These are phyloP conservation scores for Lingula anatina DNA, from an alignment of 2,888 invertebrate species.

Conservation along the genomic window DNA sequence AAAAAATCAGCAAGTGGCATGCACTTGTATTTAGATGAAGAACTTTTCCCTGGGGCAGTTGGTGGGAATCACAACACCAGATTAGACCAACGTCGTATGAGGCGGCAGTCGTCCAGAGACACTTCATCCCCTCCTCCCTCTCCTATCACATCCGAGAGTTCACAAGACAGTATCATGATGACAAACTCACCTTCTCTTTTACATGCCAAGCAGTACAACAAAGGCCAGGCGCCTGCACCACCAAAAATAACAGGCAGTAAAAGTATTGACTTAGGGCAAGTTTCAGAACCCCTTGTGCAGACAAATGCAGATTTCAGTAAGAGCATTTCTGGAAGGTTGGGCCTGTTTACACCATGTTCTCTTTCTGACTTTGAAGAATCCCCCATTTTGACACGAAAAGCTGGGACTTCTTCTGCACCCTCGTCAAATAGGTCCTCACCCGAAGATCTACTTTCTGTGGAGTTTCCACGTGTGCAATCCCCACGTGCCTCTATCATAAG, in stretches of 20 bases:
- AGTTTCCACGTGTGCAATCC: neutral
- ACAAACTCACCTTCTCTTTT: neutral
- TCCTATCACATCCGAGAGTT: neutral
- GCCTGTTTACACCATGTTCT: too few relatives aligned
- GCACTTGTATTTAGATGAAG: constrained; percentile 31
- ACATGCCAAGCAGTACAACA: neutral
- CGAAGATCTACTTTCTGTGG: neutral
- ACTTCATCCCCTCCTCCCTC: neutral
- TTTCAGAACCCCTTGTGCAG: too few relatives aligned
- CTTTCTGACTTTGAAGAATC: too few relatives aligned
- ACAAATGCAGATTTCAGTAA: too few relatives aligned
- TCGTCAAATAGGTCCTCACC: too few relatives aligned
- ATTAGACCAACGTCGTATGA: neutral
- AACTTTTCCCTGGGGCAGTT: constrained; percentile 3
- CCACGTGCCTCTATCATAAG: neutral
- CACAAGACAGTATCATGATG: neutral
- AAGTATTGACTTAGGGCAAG: too few relatives aligned
- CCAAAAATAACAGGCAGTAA: too few relatives aligned
- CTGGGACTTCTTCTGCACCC: too few relatives aligned
- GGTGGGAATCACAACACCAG: neutral
- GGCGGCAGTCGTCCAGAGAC: neutral
- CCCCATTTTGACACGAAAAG: too few relatives aligned
- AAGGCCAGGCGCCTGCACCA: neutral
- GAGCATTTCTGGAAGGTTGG: too few relatives aligned
- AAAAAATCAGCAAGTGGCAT: constrained; percentile 41